Evolutionary conservation across 2,888 invertebrate genomes (phyloP).

Genomic region (Malthinus flaveolus): DNA sequence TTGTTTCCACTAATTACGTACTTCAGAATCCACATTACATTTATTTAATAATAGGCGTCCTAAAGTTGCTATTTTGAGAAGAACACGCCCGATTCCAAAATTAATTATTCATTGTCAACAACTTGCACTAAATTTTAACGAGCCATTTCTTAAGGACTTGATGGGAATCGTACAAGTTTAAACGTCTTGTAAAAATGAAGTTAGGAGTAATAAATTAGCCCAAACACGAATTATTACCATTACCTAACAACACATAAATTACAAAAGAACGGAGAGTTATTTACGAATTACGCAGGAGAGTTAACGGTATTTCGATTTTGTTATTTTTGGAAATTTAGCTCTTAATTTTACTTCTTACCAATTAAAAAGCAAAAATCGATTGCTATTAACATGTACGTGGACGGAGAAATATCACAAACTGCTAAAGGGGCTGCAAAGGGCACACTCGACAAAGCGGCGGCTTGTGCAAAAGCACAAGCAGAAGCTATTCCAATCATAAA

Average conservation of each 20-base stretch:
- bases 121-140: neutral
- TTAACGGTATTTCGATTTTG: too few relatives aligned
- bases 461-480: constrained; percentile 40
- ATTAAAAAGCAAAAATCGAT: constrained; percentile 39
- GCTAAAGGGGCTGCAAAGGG: constrained; percentile 46
- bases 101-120: too few relatives aligned
- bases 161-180: neutral
- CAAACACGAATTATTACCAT: neutral
- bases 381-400: constrained; percentile 31
- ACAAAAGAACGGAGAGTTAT: neutral
- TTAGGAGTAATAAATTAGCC: neutral
- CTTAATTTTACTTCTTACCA: constrained; percentile 28
- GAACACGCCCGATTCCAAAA: too few relatives aligned
- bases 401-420: constrained; percentile 40
- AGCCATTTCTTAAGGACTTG: neutral
- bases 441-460: constrained; percentile 39
- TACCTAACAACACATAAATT: neutral
- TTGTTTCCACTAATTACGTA: too few relatives aligned
- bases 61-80: too few relatives aligned
- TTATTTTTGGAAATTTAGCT: too few relatives aligned
- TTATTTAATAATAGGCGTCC: too few relatives aligned
- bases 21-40: too few relatives aligned
- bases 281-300: neutral
- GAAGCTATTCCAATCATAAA: constrained; percentile 44
- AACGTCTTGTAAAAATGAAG: neutral